Percentiles rank a stretch among this genome's conserved stretches.
These are phyloP conservation scores for Perdita meconis DNA, from an alignment of 2,888 invertebrate species.

Conservation along the genomic window DNA sequence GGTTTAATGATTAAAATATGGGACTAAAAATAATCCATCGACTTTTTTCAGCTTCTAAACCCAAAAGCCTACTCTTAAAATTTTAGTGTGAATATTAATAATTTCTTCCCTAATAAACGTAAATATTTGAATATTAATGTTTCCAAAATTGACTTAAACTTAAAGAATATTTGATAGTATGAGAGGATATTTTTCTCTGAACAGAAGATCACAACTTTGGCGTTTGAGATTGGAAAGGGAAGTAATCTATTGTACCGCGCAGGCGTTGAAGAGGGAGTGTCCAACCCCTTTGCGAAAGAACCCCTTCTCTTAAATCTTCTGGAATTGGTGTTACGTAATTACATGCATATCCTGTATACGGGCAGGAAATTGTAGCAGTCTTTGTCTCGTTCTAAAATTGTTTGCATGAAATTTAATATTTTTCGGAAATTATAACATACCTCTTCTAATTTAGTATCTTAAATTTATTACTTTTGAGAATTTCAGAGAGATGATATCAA, in stretches of 20 bases:
- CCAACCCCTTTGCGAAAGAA: constrained; percentile 58
- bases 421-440: constrained; percentile 51
- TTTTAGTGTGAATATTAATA: too few species aligned
- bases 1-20: too few species aligned
- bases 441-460: background rate
- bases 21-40: too few species aligned
- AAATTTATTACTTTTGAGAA: background rate
- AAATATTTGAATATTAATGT: too few species aligned
- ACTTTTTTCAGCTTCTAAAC: too few species aligned
- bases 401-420: constrained; percentile 33
- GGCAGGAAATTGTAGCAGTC: constrained; percentile 73
- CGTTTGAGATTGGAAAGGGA: constrained; percentile 52
- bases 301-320: constrained; percentile 68
- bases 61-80: too few species aligned
- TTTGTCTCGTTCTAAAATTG: constrained; percentile 35
- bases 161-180: too few species aligned
- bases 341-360: constrained; percentile 77
- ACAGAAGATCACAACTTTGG: constrained; percentile 26
- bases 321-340: constrained; percentile 77
- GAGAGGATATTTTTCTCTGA: background rate
- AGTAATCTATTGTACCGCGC: constrained; percentile 58
- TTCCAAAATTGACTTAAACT: too few species aligned
- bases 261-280: constrained; percentile 59
- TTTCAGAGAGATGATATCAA: too few species aligned
- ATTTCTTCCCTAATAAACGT: too few species aligned